Evolutionary conservation across 2,888 invertebrate species (phyloP), one percentile per base, ranked within the genome.

Genomic region (Spisula solida): DNA sequence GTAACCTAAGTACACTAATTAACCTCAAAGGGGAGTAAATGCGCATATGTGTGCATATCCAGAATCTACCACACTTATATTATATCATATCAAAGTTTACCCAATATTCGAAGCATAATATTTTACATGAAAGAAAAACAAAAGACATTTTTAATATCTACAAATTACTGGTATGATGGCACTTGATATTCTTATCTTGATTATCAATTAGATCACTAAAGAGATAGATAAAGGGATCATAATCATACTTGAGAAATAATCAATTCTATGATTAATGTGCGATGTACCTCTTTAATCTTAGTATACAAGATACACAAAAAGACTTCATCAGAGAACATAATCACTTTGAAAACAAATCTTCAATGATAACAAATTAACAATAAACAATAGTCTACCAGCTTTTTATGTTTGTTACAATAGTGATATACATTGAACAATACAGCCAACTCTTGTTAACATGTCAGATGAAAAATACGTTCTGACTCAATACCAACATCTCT

Each of bases 181-280:
- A 66, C 60, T 66, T 6, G 25, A n/a, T n/a, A 5, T 10, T 66
- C 0, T 5, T 66, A 2, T 25, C 60, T 4, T 60, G 1, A 60
- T 60, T 60, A 60, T 60, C 60, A 16, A 25, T 66, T n/a, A 25
- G n/a, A 66, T 25, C 60, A 66, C n/a, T 5, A 25, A 66, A n/a
- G 25, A 66, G 60, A n/a, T n/a, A 12, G 60, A 66, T 66, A n/a
- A 66, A 66, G 25, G 51, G 60, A 66, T 66, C 60, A 66, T n/a
- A 12, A 12, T 25, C 10, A 0, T 66, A 66, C 60, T 25, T 8
- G 60, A 51, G 60, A 66, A n/a, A 66, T 25, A 25, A 66, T 66
- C 60, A 66, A 66, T 25, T 25, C 20, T 66, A 25, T 66, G 60
- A 66, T 66, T 25, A 66, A 66, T 66, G 25, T 25, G 6, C 1